Percentiles rank a stretch among this genome's conserved stretches.
Evolutionary conservation across 35 echinoderm and acorn worm species (phyloP).

Genomic region (Diadema setosum): DNA sequence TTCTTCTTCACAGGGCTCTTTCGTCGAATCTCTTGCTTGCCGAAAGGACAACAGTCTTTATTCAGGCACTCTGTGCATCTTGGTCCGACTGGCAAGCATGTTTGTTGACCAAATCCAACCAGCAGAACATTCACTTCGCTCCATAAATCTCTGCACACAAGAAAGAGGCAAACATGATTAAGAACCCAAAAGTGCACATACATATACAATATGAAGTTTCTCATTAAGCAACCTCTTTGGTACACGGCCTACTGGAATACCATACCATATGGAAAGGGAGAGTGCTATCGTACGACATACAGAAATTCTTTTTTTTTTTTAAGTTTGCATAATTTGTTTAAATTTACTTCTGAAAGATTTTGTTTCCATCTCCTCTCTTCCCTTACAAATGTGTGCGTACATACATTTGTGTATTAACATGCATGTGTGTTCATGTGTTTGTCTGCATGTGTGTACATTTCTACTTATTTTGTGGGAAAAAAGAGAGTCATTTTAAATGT

Average conservation of each 20-base stretch:
- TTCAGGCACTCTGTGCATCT: constrained; percentile 74
- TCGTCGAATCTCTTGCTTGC: constrained; percentile 13
- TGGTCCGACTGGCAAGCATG: constrained; percentile 85
- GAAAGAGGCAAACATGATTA: not conserved
- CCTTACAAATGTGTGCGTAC: no score
- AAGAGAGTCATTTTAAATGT: no score
- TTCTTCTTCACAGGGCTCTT: not conserved
- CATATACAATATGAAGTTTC: not conserved
- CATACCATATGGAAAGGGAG: not conserved
- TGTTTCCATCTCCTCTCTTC: no score
- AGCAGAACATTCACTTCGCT: constrained; percentile 92
- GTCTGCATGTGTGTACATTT: no score
- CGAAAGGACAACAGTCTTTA: constrained; percentile 75
- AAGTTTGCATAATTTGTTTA: not conserved
- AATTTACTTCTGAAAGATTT: no score
- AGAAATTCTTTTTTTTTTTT: not conserved
- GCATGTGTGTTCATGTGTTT: no score
- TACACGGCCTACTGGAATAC: not conserved
- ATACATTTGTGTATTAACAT: no score
- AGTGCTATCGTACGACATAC: not conserved
- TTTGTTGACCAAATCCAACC: constrained; percentile 97
- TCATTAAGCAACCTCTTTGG: not conserved
- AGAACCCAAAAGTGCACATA: not conserved
- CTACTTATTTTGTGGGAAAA: no score
- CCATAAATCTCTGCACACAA: constrained; percentile 68